Evolutionary conservation across 1,140 invertebrate genomes (phyloP), one percentile per base, ranked within the genome.

Genomic region (Psilanteris sp.): DNA sequence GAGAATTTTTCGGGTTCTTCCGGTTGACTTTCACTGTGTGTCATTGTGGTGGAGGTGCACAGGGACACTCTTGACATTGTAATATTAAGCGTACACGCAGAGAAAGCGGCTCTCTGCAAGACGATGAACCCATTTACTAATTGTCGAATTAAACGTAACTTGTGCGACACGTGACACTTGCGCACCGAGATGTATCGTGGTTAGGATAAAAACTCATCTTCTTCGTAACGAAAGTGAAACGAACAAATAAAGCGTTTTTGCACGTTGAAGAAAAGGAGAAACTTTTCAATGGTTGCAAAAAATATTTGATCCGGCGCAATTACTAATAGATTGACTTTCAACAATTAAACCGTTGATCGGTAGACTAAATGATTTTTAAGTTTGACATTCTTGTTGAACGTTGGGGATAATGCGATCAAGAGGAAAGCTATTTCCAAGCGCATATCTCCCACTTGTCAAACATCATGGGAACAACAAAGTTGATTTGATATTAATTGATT

Each of bases 31-130:
- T 79, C 77, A 78, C 77, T 75, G 27, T 14, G 15, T 14, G 24
- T 70, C 68, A 77, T 73, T 70, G 48, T 32, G 39, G 24, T 48
- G 15, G 61, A 37, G 41, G 52, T 39, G 59, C 39, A 9, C 34
- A 66, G 41, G 43, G 66, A 73, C 62, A 71, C 13, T 72, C 55
- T 75, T 75, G 72, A 79, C 77, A 79, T 75, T 79, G 77, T 67
- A 44, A 46, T 66, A 59, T 43, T 34, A 36, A 43, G 31, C 59
- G 24, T 43, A 64, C 41, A 46, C 48, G 48, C 16, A 57, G 71
- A 74, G 76, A 78, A 78, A 78, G 70, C 71, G 54, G 24, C 36
- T 43, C 27, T 41, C 20, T 32, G 8, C n/a, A 9, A 70, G 43
- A 57, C 67, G 39, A 79, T 54, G 72, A 79, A 64, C 66, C 52